Base-by-base conservation (phyloP, 2,113 vertebrate genomes). In the Ginglymostoma cirratum region DNA sequence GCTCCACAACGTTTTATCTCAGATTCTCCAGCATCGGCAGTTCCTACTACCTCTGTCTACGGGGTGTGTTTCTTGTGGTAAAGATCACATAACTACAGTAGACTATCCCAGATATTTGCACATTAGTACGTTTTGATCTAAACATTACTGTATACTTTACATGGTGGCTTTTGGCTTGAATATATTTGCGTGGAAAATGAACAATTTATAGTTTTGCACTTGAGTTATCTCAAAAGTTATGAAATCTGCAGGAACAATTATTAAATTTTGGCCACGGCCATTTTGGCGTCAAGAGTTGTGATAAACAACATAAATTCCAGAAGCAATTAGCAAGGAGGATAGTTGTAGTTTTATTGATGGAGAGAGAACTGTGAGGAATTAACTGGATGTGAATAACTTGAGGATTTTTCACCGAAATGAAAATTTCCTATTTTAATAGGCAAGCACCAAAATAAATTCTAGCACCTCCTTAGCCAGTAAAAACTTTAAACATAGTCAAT, bases 191-290 rank as follows among this genome's bases (percentile, higher is more conserved):
- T 70, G 70, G 61, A 48, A 70, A 38, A 70, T 42, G 10, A 70
- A 70, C 93, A 94, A 45, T 94, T 94, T 67, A 94, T 70, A 45
- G 66, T 70, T 95, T 15, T 95, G 42, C 94, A 72, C 14, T 15
- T 30, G 4, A 23, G 17, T 66, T 23, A 65, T 93, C 34, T 92
- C 30, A 66, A 23, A 66, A 65, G 65, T 92, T n/a, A 66, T 55
- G 42, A 70, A 72, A 27, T 52, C 45, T 48, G 67, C 42, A 72
- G 93, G 14, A 72, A 2, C 38, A 30, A 27, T 69, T 69, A 23
- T 42, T 61, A 94, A 42, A 69, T 69, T 70, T 94, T 94, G 27
- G 70, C 52, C 45, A 45, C 15, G 93, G 12, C 42, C 42, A n/a
- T 90, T 94, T 94, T 38, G 45, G 52, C 42, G 38, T 38, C 23